Evolutionary conservation across 2,797 vertebrate genomes (phyloP).

Genomic region (Poecilia picta): DNA sequence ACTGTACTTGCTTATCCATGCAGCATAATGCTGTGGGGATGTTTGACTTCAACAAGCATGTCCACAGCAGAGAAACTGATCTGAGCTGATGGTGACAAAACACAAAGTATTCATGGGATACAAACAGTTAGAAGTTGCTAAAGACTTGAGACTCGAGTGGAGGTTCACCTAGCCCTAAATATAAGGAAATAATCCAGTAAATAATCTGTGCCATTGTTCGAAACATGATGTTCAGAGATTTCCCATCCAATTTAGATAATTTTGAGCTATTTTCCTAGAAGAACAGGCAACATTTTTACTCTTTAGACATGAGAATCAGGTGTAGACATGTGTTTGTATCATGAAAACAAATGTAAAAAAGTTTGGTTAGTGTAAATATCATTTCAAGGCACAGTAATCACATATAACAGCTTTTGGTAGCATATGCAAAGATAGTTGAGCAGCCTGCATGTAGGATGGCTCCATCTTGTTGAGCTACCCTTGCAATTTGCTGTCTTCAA

Average conservation of each 20-base stretch:
- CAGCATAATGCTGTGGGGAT: neutral
- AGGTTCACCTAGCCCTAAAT: neutral
- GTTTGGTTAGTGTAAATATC: neutral
- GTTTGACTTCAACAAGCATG: neutral
- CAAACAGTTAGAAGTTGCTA: neutral
- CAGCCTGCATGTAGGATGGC: constrained; percentile 12
- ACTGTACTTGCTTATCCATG: neutral
- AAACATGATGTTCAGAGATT: neutral
- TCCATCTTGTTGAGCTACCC: constrained; percentile 6
- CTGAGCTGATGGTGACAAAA: neutral
- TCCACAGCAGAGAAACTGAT: neutral
- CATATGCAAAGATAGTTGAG: constrained; percentile 4
- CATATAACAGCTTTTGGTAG: neutral
- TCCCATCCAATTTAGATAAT: neutral
- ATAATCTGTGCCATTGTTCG: neutral
- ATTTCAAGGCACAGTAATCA: neutral
- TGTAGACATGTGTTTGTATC: neutral
- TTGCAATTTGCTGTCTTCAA: neutral
- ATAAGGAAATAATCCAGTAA: neutral
- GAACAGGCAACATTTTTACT: neutral
- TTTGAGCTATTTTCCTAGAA: neutral
- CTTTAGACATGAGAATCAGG: neutral
- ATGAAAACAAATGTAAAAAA: neutral
- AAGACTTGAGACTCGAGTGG: neutral
- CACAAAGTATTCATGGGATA: neutral